phyloP scores from a whole-genome alignment of 2,113 vertebrate genomes.

The Ptilonorhynchus violaceus region DNA sequence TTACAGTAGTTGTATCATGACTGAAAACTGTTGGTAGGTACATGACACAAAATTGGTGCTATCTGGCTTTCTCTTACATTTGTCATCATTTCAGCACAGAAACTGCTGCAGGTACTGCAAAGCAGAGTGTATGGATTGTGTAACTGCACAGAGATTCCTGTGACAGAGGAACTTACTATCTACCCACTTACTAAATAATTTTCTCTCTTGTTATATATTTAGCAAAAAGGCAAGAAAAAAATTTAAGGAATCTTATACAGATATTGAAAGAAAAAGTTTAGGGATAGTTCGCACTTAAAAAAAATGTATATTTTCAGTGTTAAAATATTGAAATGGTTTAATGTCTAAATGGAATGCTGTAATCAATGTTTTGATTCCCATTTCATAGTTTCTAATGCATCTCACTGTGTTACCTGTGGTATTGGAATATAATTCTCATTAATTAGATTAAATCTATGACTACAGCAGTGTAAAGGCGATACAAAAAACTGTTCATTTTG shows the following conservation, averaged over 20 bases:
- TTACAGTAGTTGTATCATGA: neutral
- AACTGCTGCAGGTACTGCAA: neutral
- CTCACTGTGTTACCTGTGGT: neutral
- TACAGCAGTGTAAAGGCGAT: neutral
- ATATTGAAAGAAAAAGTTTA: neutral
- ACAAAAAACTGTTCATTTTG: neutral
- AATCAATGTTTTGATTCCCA: conserved; percentile 25
- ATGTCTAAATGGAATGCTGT: neutral
- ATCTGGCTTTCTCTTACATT: neutral
- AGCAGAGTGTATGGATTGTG: neutral
- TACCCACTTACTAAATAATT: neutral
- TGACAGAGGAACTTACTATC: neutral
- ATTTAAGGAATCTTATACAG: neutral
- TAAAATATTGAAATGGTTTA: neutral
- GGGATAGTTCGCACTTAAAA: neutral
- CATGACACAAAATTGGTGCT: neutral
- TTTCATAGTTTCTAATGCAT: neutral
- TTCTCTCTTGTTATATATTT: neutral
- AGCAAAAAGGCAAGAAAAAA: neutral
- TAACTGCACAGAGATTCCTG: neutral
- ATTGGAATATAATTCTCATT: neutral
- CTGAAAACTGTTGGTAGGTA: neutral
- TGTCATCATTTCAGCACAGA: neutral
- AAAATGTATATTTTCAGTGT: neutral
- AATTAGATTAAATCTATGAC: neutral